Evolutionary conservation across 2,113 vertebrate genomes (phyloP).

Genomic region (Heteronetta atricapilla): DNA sequence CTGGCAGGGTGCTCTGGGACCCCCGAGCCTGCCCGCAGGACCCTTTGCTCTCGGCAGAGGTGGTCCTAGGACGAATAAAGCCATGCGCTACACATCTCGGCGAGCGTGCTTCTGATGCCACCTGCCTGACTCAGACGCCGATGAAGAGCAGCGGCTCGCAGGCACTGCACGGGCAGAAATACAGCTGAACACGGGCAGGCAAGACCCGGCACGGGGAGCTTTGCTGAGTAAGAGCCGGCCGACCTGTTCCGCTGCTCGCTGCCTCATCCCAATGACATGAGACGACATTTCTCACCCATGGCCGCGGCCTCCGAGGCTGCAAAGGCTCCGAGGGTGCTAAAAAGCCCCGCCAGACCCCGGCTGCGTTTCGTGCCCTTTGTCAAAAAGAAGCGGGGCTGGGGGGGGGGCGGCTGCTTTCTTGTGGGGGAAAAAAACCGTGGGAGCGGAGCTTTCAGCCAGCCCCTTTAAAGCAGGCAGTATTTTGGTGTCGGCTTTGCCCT

Average conservation of each 20-base stretch:
- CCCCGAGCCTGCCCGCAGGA: background rate
- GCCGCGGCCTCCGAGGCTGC: background rate
- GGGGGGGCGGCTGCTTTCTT: background rate
- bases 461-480: conserved; percentile 74
- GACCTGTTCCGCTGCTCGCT: background rate
- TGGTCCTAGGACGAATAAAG: background rate
- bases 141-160: background rate
- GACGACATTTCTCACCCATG: background rate
- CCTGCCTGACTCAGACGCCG: fast-evolving
- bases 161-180: fast-evolving
- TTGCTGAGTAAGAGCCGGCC: background rate
- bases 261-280: background rate
- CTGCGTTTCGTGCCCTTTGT: background rate
- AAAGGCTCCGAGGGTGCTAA: background rate
- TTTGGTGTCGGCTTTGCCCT: conserved; percentile 48
- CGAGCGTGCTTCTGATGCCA: background rate
- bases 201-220: background rate
- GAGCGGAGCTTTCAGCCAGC: background rate
- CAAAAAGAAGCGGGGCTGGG: fast-evolving
- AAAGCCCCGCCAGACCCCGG: background rate
- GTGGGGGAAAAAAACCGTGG: too few species aligned
- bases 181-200: background rate
- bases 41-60: background rate
- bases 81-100: background rate
- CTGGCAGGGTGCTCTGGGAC: fast-evolving